A percentile compares a stretch with the other conserved stretches of the same genome.
Evolutionary conservation across 2,797 vertebrate genomes (phyloP).

Genomic region (Manis pentadactyla): DNA sequence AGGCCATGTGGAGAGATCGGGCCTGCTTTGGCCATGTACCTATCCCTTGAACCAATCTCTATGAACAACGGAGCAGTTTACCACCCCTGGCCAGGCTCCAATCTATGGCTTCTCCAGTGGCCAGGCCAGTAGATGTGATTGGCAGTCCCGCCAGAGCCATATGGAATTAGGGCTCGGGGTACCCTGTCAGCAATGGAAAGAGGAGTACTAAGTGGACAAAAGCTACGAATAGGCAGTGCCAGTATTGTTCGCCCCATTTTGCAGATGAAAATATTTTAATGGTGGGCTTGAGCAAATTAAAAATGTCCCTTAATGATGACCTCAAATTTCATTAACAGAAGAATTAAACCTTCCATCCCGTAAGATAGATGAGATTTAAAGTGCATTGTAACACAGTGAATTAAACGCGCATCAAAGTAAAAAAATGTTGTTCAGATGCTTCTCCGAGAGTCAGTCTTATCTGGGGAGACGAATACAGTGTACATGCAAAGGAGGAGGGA

Average conservation of each 20-base stretch:
- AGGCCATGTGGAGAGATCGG: not conserved
- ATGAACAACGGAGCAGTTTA: not conserved
- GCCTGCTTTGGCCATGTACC: not conserved
- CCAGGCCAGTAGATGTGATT: not conserved
- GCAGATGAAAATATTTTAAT: not conserved
- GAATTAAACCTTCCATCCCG: not conserved
- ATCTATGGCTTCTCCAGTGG: not conserved
- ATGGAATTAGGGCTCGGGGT: not conserved
- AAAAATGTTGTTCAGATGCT: not conserved
- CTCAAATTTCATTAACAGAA: not conserved
- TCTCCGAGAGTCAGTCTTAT: not conserved
- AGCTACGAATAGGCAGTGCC: not conserved
- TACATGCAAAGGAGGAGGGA: not conserved
- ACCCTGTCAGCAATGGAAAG: not conserved
- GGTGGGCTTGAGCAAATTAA: not conserved
- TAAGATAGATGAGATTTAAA: not conserved
- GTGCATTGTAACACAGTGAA: not conserved
- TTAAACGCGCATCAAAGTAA: constrained; percentile 24
- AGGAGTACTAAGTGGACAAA: not conserved
- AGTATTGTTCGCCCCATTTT: not conserved
- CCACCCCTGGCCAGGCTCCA: not conserved
- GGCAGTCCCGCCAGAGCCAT: not conserved
- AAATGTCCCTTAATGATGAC: not conserved
- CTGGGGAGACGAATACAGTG: not conserved
- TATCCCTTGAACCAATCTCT: not conserved